These are phyloP conservation scores for Platyscapa corneri DNA, from an alignment of 1,140 invertebrate genomes.

Conservation along the genomic window DNA sequence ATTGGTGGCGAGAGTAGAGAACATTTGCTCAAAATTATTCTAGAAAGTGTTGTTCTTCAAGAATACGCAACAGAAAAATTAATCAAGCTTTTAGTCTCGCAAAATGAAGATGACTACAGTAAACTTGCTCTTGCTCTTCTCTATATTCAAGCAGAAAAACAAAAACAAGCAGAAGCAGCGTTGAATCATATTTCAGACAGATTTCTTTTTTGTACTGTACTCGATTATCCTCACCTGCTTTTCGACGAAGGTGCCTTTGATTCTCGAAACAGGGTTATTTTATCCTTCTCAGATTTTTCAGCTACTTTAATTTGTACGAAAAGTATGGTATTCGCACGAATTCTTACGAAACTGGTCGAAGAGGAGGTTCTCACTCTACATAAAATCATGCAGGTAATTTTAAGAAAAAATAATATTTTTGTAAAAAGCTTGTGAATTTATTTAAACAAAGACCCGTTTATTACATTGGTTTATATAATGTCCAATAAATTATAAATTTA, in stretches of 20 bases:
- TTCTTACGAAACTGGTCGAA: conserved; percentile 72
- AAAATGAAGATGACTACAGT: conserved; percentile 61
- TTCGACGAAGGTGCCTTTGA: conserved; percentile 72
- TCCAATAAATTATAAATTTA: too few species aligned
- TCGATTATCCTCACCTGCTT: conserved; percentile 74
- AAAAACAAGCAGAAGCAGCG: conserved; percentile 70
- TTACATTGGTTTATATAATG: too few species aligned
- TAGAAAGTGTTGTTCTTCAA: conserved; percentile 75
- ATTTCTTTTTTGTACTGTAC: conserved; percentile 66
- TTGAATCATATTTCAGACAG: conserved; percentile 69
- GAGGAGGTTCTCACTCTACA: conserved; percentile 71
- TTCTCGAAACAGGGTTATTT: conserved; percentile 62
- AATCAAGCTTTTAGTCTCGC: conserved; percentile 70
- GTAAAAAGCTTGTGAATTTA: not conserved
- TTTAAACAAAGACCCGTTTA: too few species aligned
- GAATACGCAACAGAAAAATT: conserved; percentile 78
- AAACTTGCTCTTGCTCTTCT: conserved; percentile 74
- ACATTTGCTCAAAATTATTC: conserved; percentile 74
- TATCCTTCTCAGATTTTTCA: conserved; percentile 76
- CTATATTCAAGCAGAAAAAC: conserved; percentile 75
- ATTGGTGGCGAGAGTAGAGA: conserved; percentile 71
- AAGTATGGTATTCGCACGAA: conserved; percentile 70
- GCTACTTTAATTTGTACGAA: conserved; percentile 74
- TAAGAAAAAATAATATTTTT: not conserved
- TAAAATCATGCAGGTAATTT: conserved; percentile 72